These are phyloP conservation scores for Limnephilus rhombicus DNA, from an alignment of 2,888 invertebrate species.

Conservation along the genomic window DNA sequence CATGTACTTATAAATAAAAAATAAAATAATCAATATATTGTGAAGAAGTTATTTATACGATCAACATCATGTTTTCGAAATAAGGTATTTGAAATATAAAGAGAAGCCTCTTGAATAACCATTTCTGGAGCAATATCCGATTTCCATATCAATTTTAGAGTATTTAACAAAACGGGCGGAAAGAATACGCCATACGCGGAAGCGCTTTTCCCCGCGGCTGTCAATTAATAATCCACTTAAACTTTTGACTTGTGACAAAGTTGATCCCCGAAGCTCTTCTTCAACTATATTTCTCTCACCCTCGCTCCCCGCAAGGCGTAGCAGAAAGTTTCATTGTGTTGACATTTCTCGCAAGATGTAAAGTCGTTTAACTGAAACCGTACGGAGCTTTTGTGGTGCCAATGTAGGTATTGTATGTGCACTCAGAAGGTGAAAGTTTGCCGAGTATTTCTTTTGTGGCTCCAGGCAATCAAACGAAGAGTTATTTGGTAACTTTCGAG, in stretches of 20 bases:
- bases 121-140: neutral
- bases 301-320: neutral
- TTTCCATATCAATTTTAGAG: neutral
- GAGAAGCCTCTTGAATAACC: neutral
- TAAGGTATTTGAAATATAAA: too few relatives aligned
- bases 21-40: too few relatives aligned
- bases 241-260: constrained; percentile 60
- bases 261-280: constrained; percentile 55
- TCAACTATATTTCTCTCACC: constrained; percentile 49
- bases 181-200: constrained; percentile 8
- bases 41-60: too few relatives aligned
- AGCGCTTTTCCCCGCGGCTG: constrained; percentile 43
- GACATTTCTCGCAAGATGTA: constrained; percentile 50
- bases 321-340: constrained; percentile 51
- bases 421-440: neutral
- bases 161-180: constrained; percentile 13
- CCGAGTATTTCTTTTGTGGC: neutral
- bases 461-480: constrained; percentile 14
- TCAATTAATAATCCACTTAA: constrained; percentile 64
- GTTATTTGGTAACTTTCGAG: neutral
- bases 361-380: constrained; percentile 42
- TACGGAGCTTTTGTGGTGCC: constrained; percentile 16
- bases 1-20: too few relatives aligned
- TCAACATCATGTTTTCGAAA: too few relatives aligned
- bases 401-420: neutral